These are phyloP conservation scores for Clarias batrachus DNA, from an alignment of 2,113 vertebrate genomes.

Conservation along the genomic window DNA sequence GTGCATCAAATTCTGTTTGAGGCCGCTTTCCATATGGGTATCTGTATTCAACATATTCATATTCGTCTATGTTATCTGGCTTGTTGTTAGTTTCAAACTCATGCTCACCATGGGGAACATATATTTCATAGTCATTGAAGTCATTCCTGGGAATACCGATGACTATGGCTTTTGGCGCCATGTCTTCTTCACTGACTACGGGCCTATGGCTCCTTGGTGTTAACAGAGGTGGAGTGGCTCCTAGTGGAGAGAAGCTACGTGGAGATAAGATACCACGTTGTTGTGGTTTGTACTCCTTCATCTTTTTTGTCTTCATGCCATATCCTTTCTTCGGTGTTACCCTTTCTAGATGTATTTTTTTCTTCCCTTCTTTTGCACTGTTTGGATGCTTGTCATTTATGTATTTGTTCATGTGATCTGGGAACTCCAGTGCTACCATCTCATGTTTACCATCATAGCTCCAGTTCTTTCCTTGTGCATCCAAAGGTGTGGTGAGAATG, in stretches of 20 bases:
- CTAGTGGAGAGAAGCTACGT: slow-evolving; percentile 60
- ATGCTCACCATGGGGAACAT: slow-evolving; percentile 60
- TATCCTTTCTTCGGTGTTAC: slow-evolving; percentile 60
- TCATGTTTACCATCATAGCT: slow-evolving; percentile 66
- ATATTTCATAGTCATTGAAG: slow-evolving; percentile 77
- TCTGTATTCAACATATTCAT: slow-evolving; percentile 77
- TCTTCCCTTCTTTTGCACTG: slow-evolving; percentile 49
- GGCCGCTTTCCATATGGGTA: slow-evolving; percentile 78
- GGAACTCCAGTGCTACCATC: slow-evolving; percentile 54
- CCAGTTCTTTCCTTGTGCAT: slow-evolving; percentile 64
- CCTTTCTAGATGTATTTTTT: slow-evolving; percentile 53
- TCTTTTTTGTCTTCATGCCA: slow-evolving; percentile 70
- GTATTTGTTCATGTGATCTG: slow-evolving; percentile 69
- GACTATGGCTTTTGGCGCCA: slow-evolving; percentile 62
- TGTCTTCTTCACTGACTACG: slow-evolving; percentile 58
- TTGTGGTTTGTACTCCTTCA: slow-evolving; percentile 66
- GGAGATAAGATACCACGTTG: slow-evolving; percentile 60
- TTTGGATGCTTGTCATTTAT: slow-evolving; percentile 43
- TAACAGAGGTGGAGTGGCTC: slow-evolving; percentile 58
- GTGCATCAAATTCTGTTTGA: slow-evolving; percentile 64
- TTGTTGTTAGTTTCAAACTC: slow-evolving; percentile 28
- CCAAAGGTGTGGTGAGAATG: slow-evolving; percentile 65
- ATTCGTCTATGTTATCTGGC: slow-evolving; percentile 62
- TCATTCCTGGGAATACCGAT: slow-evolving; percentile 80
- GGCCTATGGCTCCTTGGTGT: slow-evolving; percentile 50